phyloP scores from a whole-genome alignment of 2,888 invertebrate genomes.

The Dolomedes plantarius region DNA sequence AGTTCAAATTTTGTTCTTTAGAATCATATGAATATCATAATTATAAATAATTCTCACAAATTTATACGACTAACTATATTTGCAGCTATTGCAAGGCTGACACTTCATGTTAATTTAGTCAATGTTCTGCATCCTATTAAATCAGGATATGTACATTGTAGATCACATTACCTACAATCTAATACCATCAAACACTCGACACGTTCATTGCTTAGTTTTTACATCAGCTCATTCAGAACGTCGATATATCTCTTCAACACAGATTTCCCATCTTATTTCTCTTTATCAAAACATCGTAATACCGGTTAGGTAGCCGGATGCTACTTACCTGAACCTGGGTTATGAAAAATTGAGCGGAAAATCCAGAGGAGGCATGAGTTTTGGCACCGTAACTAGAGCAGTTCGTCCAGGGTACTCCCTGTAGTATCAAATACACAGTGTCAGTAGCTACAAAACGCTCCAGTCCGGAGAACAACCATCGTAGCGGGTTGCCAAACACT shows the following conservation, averaged over 20 bases:
- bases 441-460: slow-evolving; percentile 49
- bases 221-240: background rate
- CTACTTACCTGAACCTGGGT: slow-evolving; percentile 30
- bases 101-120: too few species aligned
- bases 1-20: too few species aligned
- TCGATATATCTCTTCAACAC: background rate
- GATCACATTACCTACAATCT: background rate
- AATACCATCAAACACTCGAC: background rate
- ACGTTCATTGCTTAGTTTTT: background rate
- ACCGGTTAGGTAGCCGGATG: background rate
- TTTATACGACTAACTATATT: too few species aligned
- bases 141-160: background rate
- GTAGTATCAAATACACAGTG: slow-evolving; percentile 62
- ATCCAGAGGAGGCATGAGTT: slow-evolving; percentile 28
- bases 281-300: background rate
- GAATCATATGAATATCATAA: too few species aligned
- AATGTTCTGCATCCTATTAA: too few species aligned
- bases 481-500: slow-evolving; percentile 16
- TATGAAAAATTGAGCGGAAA: background rate
- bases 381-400: slow-evolving; percentile 36
- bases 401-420: slow-evolving; percentile 41
- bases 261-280: background rate
- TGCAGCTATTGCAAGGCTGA: too few species aligned
- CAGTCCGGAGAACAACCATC: background rate
- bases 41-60: too few species aligned